Evolutionary conservation across 2,888 invertebrate genomes (phyloP), one percentile per base, ranked within the genome.

Genomic region (Subacronicta megacephala): DNA sequence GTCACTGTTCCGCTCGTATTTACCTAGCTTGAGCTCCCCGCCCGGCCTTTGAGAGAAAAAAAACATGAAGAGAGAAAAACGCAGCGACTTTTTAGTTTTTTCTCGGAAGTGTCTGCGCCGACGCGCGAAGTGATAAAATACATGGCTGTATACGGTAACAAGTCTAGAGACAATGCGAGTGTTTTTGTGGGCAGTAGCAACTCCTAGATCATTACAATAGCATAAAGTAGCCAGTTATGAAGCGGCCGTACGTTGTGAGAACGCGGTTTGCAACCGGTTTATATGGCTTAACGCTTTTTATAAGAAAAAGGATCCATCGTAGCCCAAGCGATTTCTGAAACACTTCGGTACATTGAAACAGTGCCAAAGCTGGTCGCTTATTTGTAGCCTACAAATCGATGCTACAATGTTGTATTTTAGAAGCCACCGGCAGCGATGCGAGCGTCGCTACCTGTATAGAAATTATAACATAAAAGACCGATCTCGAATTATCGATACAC

Each of bases 121-220:
- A 80, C 84, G 86, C 80, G 86, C 82, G 77, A 89, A 85, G 89
- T 88, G 87, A 89, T 90, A 90, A 91, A 88, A 88, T 76, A 77
- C 75, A 68, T 68, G 71, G 46, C 75, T 75, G 71, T 77, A 74
- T 78, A 89, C 81, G 87, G 89, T 82, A 88, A 88, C 85, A 85
- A 83, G 86, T 82, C 86, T 84, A 83, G 78, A 90, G 85, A 92
- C 92, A 92, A 90, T 92, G 89, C 87, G 72, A 77, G 75, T 76
- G 87, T 93, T 93, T 93, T 92, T 93, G 87, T 88, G 70, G 58
- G 59, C 70, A 81, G 83, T 82, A 83, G 86, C 87, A 82, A 80
- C 88, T 85, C 85, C 90, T 92, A 92, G 92, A 89, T 89, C 90
- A 89, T 91, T 90, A 93, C 92, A 92, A 93, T 91, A 87, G 92